A percentile compares a stretch with the other conserved stretches of the same genome.
phyloP scores from a whole-genome alignment of 2,113 vertebrate species.

The Atrichornis clamosus region DNA sequence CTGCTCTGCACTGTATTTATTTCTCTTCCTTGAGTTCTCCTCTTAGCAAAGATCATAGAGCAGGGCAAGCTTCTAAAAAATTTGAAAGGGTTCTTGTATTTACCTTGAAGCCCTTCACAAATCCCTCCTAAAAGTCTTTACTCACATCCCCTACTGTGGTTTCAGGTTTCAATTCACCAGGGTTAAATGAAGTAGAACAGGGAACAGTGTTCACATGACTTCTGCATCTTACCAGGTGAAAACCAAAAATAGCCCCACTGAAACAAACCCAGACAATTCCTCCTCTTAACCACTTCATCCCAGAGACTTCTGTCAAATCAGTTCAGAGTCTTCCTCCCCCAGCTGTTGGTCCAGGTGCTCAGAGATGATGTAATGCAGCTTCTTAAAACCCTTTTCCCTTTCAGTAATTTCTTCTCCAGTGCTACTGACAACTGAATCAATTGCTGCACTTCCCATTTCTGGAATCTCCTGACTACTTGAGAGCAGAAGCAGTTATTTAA shows the following conservation, averaged over 20 bases:
- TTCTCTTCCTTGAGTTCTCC: background rate
- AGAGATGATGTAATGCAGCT: background rate
- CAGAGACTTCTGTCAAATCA: background rate
- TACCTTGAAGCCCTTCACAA: background rate
- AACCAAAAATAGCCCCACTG: background rate
- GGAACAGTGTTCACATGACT: background rate
- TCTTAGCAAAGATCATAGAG: background rate
- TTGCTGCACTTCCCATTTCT: background rate
- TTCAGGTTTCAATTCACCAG: background rate
- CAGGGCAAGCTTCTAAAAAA: background rate
- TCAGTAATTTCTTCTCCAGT: background rate
- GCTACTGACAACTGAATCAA: background rate
- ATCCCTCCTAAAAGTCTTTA: background rate
- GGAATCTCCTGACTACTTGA: background rate
- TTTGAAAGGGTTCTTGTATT: background rate
- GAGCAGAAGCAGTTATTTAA: background rate
- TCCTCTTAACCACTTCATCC: background rate
- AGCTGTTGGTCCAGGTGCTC: background rate
- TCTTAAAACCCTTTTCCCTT: background rate
- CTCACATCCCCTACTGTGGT: background rate
- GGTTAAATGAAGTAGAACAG: background rate
- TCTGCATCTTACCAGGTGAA: background rate
- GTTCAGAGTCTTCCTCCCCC: background rate
- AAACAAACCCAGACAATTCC: background rate
- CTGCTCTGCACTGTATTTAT: background rate